Conservation (phyloP, 2,797 vertebrate species). For the Leontopithecus rosalia region DNA sequence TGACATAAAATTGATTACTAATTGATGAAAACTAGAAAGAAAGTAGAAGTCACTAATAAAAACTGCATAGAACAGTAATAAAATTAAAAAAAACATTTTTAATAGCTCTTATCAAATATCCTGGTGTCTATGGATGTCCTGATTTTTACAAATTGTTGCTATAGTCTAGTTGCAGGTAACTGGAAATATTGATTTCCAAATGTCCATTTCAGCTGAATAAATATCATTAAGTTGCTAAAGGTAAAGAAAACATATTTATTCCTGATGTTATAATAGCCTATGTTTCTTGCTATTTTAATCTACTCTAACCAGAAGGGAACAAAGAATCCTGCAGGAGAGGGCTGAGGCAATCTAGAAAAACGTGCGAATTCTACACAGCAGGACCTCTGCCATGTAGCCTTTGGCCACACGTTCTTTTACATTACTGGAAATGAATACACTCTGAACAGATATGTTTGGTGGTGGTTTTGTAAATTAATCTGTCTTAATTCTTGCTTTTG, state of each 20-base stretch:
- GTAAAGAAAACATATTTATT: slow-evolving; percentile 32
- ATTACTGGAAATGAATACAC: not conserved
- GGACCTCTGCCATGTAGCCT: not conserved
- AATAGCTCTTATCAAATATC: not conserved
- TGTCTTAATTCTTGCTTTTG: not conserved
- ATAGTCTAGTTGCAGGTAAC: not conserved
- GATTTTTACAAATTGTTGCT: not conserved
- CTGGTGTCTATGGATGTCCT: not conserved
- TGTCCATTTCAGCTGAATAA: not conserved
- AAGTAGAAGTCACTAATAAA: not conserved
- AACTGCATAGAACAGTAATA: not conserved
- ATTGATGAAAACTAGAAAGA: not conserved
- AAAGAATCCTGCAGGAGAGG: not conserved
- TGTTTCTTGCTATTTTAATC: not conserved
- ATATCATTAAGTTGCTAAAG: slow-evolving; percentile 34
- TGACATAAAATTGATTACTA: not conserved
- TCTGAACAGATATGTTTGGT: not conserved
- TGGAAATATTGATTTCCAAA: not conserved
- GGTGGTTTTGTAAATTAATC: not conserved
- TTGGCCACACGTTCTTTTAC: not conserved
- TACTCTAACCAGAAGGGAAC: not conserved
- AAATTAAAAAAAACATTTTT: not conserved
- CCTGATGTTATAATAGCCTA: not conserved
- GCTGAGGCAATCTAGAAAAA: not conserved
- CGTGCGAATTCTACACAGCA: not conserved